A percentile compares a stretch with the other conserved stretches of the same genome.
Evolutionary conservation across 1,140 invertebrate species (phyloP).

Genomic region (Ips nitidus): DNA sequence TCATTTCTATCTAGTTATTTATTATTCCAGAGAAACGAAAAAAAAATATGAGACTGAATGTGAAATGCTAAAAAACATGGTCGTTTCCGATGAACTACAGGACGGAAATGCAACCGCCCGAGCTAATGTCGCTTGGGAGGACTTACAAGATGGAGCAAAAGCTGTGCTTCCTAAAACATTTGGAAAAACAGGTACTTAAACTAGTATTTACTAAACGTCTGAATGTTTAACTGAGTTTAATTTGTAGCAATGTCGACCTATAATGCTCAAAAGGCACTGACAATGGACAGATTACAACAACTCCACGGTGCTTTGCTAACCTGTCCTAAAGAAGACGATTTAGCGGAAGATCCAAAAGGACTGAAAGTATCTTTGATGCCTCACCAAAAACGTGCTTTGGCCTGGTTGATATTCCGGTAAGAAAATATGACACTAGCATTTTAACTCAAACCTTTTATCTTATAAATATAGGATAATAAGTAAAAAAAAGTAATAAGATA

Average conservation of each 20-base stretch:
- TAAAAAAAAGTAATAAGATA: too few relatives aligned
- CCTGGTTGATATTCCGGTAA: constrained; percentile 90
- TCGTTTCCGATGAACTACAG: constrained; percentile 52
- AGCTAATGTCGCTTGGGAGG: constrained; percentile 53
- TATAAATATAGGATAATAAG: too few relatives aligned
- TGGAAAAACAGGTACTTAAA: constrained; percentile 52
- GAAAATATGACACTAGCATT: constrained; percentile 34
- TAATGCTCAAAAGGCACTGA: constrained; percentile 65
- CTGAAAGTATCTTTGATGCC: constrained; percentile 73
- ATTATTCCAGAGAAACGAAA: constrained; percentile 49
- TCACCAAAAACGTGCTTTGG: constrained; percentile 84
- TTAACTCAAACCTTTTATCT: background rate
- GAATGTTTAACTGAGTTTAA: background rate
- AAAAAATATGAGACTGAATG: constrained; percentile 49
- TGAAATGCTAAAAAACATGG: constrained; percentile 54
- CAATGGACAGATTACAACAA: constrained; percentile 68
- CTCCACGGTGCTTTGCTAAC: constrained; percentile 71
- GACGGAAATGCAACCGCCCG: constrained; percentile 33
- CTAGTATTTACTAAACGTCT: background rate
- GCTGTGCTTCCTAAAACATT: constrained; percentile 58
- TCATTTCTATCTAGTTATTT: background rate
- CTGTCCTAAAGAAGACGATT: constrained; percentile 62
- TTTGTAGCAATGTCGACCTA: constrained; percentile 61
- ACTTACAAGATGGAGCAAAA: constrained; percentile 55
- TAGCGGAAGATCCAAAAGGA: constrained; percentile 63